Base-by-base conservation (phyloP, 2,888 invertebrate genomes). In the Steinernema carpocapsae region DNA sequence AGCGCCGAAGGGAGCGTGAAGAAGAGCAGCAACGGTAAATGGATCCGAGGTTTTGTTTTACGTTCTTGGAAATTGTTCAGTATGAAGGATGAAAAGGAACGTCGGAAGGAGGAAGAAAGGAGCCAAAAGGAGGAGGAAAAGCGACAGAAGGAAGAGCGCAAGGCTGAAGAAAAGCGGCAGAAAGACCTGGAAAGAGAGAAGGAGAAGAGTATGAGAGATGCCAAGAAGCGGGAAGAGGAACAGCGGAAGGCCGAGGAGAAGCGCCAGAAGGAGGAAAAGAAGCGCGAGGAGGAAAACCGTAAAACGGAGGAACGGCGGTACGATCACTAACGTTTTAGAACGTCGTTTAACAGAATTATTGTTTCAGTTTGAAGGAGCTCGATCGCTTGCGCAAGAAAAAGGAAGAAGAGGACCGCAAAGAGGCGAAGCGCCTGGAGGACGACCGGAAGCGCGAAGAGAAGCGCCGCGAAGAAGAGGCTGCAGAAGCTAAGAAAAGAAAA, bases 391-490 rank as follows among this genome's bases (percentile, higher is more conserved):
- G 72, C 17, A 75, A 77, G 37, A 48, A 73, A 22, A 75, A 73
- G 26, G 78, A 79, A 72, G 78, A 80, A 14, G 79, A 82, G 71
- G 82, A 79, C 45, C 75, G 76, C 4, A 74, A 74, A 26, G 77
- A 77, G 22, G 73, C 73, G 19, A 82, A 79, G 17, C 71, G 43
- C 26, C 26, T 71, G 2, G 46, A 46, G 12, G 64, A 64, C 2
- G 46, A 71, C 17, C 45, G 46, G 24, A 71, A 73, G 45, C 70
- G 59, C 22, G 74, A 75, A 19, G 59, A 75, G 76, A 75, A 72
- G 26, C 71, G 76, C 24, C 45, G 72, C 45, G 81, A 80, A 51
- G 82, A 82, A 72, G 80, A 80, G 74, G 80, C 76, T 24, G 45
- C 80, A 73, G 77, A 79, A 59, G 75, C 74, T 37, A 70, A 64